Evolutionary conservation across 2,888 invertebrate species (phyloP), one percentile per base, ranked within the genome.

Genomic region (Agrenia bidenticulata): DNA sequence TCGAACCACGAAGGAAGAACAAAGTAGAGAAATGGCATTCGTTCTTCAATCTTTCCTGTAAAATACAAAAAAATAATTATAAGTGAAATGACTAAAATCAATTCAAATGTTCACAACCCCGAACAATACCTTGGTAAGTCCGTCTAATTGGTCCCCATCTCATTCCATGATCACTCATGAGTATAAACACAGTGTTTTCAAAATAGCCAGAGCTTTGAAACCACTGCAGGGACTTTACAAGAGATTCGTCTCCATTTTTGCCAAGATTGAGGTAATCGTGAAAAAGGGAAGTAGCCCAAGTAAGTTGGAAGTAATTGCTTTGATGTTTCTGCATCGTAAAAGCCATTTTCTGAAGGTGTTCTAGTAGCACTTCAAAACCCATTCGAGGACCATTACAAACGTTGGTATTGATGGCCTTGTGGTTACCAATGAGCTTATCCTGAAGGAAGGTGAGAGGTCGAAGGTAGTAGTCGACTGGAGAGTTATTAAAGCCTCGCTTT

Each of bases 141-240:
- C 84, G 83, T 17, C 94, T 84, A 74, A 93, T 91, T 7, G 83
- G 84, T 1, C 94, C 94, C 87, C 90, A 94, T 68, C 94, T 82
- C 64, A 93, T 87, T 0, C 95, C 95, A 77, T 95, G 95, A 78
- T 95, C 95, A 79, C 94, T 93, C 82, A 94, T 83, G 45, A 84
- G 78, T 13, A 92, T 79, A 60, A 93, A 51, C 76, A 87, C 83
- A 0, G 90, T 90, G 37, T 86, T 83, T 57, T 89, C 84, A 60
- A 91, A 80, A 61, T 85, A 81, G 1, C 83, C 82, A 1, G 81
- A 78, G 0, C 79, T 74, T 41, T 85, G 80, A 60, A 88, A 78
- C 63, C 81, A 79, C 67, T 80, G 79, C 59, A 94, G 80, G 77
- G 89, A 84, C 0, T 80, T 77, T 72, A 82, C 78, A 76, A 89